phyloP scores from a whole-genome alignment of 30 jellyfish, hydroid and myxozoan genomes.

The Cassiopea andromeda region DNA sequence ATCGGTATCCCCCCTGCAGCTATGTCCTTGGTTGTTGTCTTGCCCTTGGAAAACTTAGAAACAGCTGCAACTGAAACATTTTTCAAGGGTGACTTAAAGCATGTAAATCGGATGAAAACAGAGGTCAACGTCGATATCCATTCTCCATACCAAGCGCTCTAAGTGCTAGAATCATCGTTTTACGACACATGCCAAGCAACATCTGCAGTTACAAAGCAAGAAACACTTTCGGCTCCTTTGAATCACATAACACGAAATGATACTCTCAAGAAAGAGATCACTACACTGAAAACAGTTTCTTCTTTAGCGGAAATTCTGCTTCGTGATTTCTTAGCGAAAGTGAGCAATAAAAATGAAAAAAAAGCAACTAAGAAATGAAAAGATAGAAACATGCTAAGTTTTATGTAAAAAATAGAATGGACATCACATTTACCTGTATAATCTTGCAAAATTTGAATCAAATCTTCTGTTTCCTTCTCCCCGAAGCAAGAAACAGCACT shows the following conservation, averaged over 20 bases:
- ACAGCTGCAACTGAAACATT: background rate
- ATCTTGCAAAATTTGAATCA: constrained; percentile 67
- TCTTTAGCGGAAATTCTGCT: background rate
- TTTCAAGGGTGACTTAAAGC: background rate
- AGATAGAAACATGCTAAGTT: background rate
- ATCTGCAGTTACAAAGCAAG: background rate
- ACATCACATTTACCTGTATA: constrained; percentile 54
- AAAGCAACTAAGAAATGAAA: background rate
- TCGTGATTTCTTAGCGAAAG: background rate
- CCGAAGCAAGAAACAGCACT: constrained; percentile 81
- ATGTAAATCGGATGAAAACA: background rate
- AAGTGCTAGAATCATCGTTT: background rate
- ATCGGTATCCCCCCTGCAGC: too few species aligned
- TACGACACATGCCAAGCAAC: background rate
- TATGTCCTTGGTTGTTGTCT: too few species aligned
- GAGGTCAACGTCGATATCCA: background rate
- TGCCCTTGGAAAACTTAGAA: too few species aligned
- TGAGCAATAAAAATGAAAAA: background rate
- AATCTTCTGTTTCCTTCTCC: constrained; percentile 79
- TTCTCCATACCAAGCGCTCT: background rate
- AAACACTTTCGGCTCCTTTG: background rate
- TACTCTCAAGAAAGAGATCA: background rate
- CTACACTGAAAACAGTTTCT: background rate
- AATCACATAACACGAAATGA: background rate
- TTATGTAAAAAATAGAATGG: too few species aligned